Evolutionary conservation across 2,113 vertebrate genomes (phyloP), one percentile per base, ranked within the genome.

Genomic region (Lasiurus cinereus): DNA sequence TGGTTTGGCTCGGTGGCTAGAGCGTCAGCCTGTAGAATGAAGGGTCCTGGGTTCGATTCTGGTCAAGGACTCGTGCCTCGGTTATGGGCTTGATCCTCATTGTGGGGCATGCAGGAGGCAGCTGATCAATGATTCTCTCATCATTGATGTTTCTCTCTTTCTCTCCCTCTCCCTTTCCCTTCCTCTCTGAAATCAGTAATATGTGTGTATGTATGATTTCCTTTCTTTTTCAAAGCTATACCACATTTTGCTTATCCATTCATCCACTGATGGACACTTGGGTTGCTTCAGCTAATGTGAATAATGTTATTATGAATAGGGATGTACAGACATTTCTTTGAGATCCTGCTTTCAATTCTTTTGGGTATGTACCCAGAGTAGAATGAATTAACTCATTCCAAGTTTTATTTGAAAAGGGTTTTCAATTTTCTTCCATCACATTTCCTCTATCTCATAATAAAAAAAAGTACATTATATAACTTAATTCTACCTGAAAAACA

Each of bases 381-480:
- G 64, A 85, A 72, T 29, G 22, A 59, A 22, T 59, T 59, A 91
- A 93, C 27, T 62, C 24, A 87, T 46, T 77, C 10, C 52, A 79
- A 87, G 36, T 85, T 88, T 78, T 72, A 85, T 84, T 80, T 91
- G 33, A 5, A 86, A 70, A 87, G 43, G 18, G 80, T 78, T 85
- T 89, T 94, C 10, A 29, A 59, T 83, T 52, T 62, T 43, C 59
- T 88, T 82, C 16, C 19, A 77, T 56, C 14, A 31, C 16, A 86
- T 86, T 77, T 95, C 74, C 27, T 59, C 14, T 74, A 69, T 56
- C 76, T 93, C 21, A 82, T 43, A 88, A 72, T 83, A 21, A 93
- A 62, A 69, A 64, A 39, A 90, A 92, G 86, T 62, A 59, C 12
- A 33, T 77, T 43, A 66, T 36, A 50, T 70, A 88, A 79, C 18